Base-by-base conservation (phyloP, 2,888 invertebrate genomes). In the Nysson spinosus region DNA sequence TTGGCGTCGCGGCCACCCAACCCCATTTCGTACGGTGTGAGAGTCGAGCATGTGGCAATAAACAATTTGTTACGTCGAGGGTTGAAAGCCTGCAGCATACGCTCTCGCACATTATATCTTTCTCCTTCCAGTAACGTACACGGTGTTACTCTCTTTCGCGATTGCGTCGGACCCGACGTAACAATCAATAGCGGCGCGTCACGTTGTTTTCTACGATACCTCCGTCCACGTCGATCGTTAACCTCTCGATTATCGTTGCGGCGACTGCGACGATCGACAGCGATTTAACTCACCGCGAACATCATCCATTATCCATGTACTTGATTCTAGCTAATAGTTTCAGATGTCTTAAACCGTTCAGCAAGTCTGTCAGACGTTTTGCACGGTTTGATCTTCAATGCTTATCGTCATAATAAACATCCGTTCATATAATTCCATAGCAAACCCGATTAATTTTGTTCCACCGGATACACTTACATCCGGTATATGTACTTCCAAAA, bases 61-160 rank as follows among this genome's bases (percentile, higher is more conserved):
- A 83, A 79, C 81, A 83, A 83, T 83, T 83, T 81, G 80, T 81
- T 82, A 76, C 77, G 69, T 69, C 65, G 60, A 64, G 75, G 75
- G 75, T 75, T 61, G 66, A 57, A n/a, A 26, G 43, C 56, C 44
- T 47, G 51, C 55, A 28, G 68, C 63, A 50, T 69, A 64, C 58
- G 68, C 56, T 67, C 47, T 42, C 67, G 50, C 54, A 19, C 68
- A 44, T 56, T 63, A 49, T 71, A 69, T 39, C 44, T 52, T 26
- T 74, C 71, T 74, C 64, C 40, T 46, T 51, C 47, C 30, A 44
- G 11, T 17, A n/a, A 28, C 32, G 32, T 49, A 34, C 35, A 32
- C 11, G 12, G 51, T 4, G 51, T 51, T 51, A 39, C 51, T 34
- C 32, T 40, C 40, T 14, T 19, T 46, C 19, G 26, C 28, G 20